Evolutionary conservation across 2,113 vertebrate genomes (phyloP).

Genomic region (Gambusia holbrooki): DNA sequence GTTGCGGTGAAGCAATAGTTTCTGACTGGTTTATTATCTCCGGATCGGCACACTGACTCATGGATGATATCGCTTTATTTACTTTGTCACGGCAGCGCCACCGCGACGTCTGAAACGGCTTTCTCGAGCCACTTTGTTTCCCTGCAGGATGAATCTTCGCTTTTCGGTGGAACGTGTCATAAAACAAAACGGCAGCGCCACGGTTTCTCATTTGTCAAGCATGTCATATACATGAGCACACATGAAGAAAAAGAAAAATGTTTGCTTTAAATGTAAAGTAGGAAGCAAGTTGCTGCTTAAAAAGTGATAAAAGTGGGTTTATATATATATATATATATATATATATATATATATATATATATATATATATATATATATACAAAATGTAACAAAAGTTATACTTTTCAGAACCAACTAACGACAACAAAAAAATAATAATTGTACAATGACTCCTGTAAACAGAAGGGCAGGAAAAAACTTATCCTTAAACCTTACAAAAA

Average conservation of each 20-base stretch:
- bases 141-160: conserved; percentile 31
- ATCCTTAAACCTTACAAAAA: conserved; percentile 14
- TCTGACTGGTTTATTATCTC: conserved; percentile 52
- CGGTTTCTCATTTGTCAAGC: conserved; percentile 53
- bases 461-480: conserved; percentile 1
- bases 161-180: conserved; percentile 41
- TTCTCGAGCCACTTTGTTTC: conserved; percentile 47
- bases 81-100: conserved; percentile 26
- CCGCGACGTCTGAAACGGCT: conserved; percentile 37
- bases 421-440: conserved; percentile 2
- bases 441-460: conserved; percentile 7
- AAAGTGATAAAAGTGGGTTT: conserved; percentile 6
- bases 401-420: background rate
- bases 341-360: too few species aligned
- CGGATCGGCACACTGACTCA: conserved; percentile 40
- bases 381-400: conserved; percentile 6
- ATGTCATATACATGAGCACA: conserved; percentile 37
- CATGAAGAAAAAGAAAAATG: conserved; percentile 23
- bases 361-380: background rate
- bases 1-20: conserved; percentile 28
- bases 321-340: too few species aligned
- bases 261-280: conserved; percentile 18
- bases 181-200: conserved; percentile 44
- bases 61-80: conserved; percentile 46
- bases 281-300: conserved; percentile 10